Base-by-base conservation (phyloP, 2,113 vertebrate species). In the Poecile atricapillus region DNA sequence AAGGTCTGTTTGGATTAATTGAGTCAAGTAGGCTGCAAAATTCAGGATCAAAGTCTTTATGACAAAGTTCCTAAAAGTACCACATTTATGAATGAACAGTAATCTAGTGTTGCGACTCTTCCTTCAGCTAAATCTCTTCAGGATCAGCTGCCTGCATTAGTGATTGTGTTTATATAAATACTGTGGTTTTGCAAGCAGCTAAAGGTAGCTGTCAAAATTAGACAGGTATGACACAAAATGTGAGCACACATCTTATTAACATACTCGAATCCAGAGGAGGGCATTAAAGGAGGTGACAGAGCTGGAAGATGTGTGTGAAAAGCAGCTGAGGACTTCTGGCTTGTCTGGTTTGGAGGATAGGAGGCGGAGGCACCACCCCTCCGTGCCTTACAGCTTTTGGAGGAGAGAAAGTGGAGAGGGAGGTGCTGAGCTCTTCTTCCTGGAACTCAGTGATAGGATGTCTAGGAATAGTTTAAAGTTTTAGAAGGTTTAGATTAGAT, bases 291-390 rank as follows among this genome's bases (percentile, higher is more conserved):
- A 58, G 25, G 18, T 69, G 44, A 33, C 16, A 28, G 21, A 44
- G 19, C 22, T 52, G n/a, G 30, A 64, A 64, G 39, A 27, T 1
- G 4, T 31, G 9, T 88, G 16, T 81, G 53, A 83, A 41, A 44
- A 74, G 20, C 3, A 31, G 31, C 31, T 83, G 33, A 56, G 27
- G 35, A 39, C 16, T 67, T 55, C 9, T 49, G 20, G 4, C 9
- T 83, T 65, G 10, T 50, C 41, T 69, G 30, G 15, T 58, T 63
- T 58, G 49, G 9, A 75, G n/a, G 52, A 75, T 52, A 80, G 9
- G 5, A 63, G 25, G 25, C 15, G 46, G 27, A 67, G 16, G 16
- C 0, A 0, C 1, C 2, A 37, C 6, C 14, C 6, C 11, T 16
- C 55, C 25, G 15, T 18, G 46, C 7, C 69, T 33, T 24, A 46